Conservation (phyloP, 2,888 invertebrate genomes). For the Euplagia quadripunctaria region DNA sequence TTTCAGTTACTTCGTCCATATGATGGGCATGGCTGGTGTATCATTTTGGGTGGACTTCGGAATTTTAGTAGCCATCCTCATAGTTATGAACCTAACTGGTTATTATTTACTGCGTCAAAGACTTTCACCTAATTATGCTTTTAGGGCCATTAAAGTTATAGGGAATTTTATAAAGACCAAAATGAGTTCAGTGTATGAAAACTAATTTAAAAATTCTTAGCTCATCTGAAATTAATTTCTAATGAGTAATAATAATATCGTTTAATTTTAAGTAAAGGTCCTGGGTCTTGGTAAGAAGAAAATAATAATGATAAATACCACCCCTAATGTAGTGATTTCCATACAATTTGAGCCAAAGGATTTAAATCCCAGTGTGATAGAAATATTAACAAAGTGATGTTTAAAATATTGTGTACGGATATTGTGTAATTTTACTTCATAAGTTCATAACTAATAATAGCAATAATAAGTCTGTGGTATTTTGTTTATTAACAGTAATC, state of each 20-base stretch:
- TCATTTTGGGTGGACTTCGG: constrained; percentile 90
- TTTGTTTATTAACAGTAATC: background rate
- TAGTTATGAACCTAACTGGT: constrained; percentile 89
- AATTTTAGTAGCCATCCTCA: constrained; percentile 88
- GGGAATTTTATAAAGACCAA: constrained; percentile 90
- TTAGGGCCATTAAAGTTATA: constrained; percentile 90
- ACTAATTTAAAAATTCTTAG: background rate
- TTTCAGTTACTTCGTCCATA: constrained; percentile 90
- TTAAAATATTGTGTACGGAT: background rate
- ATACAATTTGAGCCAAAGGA: constrained; percentile 1
- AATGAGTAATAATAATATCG: background rate
- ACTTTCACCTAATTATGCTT: constrained; percentile 90
- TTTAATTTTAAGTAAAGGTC: background rate
- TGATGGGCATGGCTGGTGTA: constrained; percentile 91
- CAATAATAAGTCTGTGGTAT: background rate
- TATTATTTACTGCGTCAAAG: constrained; percentile 92
- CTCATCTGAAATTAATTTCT: background rate
- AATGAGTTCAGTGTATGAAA: constrained; percentile 73
- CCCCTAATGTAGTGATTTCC: too few species aligned
- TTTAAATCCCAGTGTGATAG: constrained; percentile 5
- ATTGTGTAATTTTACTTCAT: background rate
- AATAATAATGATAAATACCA: background rate
- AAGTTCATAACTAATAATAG: background rate
- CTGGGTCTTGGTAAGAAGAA: background rate
- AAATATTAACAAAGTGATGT: background rate